These are phyloP conservation scores for Portevinia maculata DNA, from an alignment of 2,888 invertebrate genomes.

Conservation along the genomic window DNA sequence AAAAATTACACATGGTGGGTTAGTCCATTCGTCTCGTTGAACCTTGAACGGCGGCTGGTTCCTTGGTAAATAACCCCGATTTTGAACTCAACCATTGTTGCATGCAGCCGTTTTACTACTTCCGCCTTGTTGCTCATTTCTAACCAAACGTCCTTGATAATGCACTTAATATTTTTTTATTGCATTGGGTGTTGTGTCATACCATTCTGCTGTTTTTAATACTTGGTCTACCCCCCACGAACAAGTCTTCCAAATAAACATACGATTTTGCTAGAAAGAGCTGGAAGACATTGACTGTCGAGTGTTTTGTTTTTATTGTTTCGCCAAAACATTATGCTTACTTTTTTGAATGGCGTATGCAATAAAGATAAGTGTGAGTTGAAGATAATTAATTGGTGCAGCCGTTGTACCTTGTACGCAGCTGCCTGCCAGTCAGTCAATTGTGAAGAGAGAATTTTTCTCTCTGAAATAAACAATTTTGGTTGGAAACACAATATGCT, in stretches of 20 bases:
- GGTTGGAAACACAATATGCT: constrained; percentile 52
- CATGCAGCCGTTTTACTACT: not conserved
- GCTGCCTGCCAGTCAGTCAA: constrained; percentile 10
- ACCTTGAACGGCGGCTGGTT: not conserved
- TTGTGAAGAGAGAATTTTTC: constrained; percentile 45
- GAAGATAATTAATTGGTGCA: too few species aligned
- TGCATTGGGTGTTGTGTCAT: not conserved
- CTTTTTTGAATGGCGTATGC: constrained; percentile 28
- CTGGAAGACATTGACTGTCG: constrained; percentile 56
- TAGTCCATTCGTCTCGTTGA: not conserved
- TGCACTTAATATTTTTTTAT: too few species aligned
- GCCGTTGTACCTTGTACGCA: constrained; percentile 7
- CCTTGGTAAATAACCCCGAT: not conserved
- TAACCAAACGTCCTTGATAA: constrained; percentile 15
- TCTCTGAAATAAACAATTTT: constrained; percentile 1
- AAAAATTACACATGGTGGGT: too few species aligned
- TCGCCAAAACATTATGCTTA: constrained; percentile 23
- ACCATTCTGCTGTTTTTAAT: not conserved
- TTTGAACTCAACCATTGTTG: not conserved
- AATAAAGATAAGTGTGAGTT: not conserved
- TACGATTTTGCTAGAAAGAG: constrained; percentile 81
- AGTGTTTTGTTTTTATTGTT: constrained; percentile 65
- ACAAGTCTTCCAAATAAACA: constrained; percentile 74
- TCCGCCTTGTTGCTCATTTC: not conserved
- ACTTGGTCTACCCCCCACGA: not conserved